Evolutionary conservation across 2,888 invertebrate genomes (phyloP), one percentile per base, ranked within the genome.

Genomic region (Leistus spinibarbis): DNA sequence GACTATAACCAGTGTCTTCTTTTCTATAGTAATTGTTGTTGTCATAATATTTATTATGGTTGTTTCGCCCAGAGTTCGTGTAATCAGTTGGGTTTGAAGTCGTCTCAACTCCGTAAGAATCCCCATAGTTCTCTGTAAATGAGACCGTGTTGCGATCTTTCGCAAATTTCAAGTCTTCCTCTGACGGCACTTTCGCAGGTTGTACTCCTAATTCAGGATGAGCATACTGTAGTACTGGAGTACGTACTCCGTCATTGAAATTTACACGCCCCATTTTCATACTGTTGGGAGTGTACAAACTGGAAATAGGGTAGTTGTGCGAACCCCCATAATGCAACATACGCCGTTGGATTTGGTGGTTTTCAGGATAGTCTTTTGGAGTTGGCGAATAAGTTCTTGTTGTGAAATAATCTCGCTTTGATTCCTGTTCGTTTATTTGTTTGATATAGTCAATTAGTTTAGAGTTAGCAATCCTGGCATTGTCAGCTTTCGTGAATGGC

Each of bases 171-270:
- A 86, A 86, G 23, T 83, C 82, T 16, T 84, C 81, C 76, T 84
- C 85, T n/a, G 86, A 82, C 1, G 86, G 87, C 1, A 88, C 88
- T 83, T 91, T 91, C 0, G 93, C 93, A 0, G 93, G 91, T 82
- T 94, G 93, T 0, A 93, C 91, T 13, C 93, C 94, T 3, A 93
- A 84, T 80, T 94, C 94, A 0, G 94, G 94, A 82, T 94, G 93
- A 0, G 93, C 93, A 81, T 94, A 94, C 80, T 93, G 93, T 0
- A 93, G 86, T 2, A 94, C 92, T 0, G 94, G 93, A 22, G 92
- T 91, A 56, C 93, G 86, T 0, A 91, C 91, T 27, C 92, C 91
- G 79, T 93, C 91, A 77, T 91, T 92, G 77, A 93, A 90, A 5
- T 89, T 88, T 0, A 90, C 86, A 0, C 88, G 86, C 3, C 89